phyloP scores from a whole-genome alignment of 2,797 vertebrate genomes.

The Rhynchotus rufescens region DNA sequence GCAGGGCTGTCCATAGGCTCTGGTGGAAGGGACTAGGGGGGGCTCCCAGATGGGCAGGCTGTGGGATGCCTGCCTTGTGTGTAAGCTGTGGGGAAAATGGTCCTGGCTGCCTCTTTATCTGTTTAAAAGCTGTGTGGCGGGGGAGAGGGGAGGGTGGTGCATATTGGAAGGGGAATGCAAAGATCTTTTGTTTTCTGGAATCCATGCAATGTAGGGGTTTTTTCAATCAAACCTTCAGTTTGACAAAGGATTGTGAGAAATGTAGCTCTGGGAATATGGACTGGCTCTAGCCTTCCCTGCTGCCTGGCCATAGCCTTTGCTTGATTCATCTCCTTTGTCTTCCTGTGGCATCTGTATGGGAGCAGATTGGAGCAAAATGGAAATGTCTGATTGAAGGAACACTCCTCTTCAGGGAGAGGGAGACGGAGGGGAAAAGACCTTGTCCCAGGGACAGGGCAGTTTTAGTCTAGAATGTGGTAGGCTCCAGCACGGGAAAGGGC shows the following conservation, averaged over 20 bases:
- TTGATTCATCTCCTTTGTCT: not conserved
- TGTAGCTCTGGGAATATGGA: not conserved
- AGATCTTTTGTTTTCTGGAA: not conserved
- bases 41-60: not conserved
- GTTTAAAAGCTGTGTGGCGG: not conserved
- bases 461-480: not conserved
- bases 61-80: not conserved
- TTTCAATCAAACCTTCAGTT: not conserved
- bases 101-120: not conserved
- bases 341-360: not conserved
- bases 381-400: not conserved
- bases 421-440: not conserved
- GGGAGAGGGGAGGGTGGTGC: not conserved
- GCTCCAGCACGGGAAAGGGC: not conserved
- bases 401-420: too few species aligned
- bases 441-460: not conserved
- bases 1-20: not conserved
- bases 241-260: not conserved
- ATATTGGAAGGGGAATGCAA: not conserved
- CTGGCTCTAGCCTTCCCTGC: not conserved
- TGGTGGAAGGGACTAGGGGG: not conserved
- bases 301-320: not conserved
- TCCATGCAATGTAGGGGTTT: not conserved
- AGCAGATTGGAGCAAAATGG: not conserved
- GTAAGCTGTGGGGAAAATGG: not conserved